Conservation (phyloP, 1,140 invertebrate species). For the Drosophila ogumai region DNA sequence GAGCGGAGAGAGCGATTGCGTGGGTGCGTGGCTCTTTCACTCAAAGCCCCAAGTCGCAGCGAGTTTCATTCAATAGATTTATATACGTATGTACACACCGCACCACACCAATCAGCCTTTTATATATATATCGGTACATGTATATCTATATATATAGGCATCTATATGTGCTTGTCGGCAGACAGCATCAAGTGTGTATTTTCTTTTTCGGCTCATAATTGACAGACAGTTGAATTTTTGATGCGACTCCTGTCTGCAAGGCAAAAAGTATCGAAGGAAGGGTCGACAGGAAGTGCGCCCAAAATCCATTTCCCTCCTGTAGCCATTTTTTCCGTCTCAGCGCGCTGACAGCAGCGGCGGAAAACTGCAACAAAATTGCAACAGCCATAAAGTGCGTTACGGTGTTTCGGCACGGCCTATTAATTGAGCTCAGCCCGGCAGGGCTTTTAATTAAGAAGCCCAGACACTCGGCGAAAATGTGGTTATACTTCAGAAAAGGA, state of each 20-base stretch:
- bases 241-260: slow-evolving; percentile 61
- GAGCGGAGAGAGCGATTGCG: slow-evolving; percentile 17
- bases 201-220: slow-evolving; percentile 69
- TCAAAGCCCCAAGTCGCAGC: slow-evolving; percentile 66
- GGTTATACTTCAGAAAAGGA: not conserved
- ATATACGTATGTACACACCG: slow-evolving; percentile 11
- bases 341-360: slow-evolving; percentile 7
- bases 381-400: slow-evolving; percentile 63
- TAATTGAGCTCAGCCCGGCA: slow-evolving; percentile 59
- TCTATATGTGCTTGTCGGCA: slow-evolving; percentile 29
- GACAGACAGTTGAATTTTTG: slow-evolving; percentile 75
- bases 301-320: slow-evolving; percentile 7
- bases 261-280: not conserved
- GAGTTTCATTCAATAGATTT: slow-evolving; percentile 77
- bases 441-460: slow-evolving; percentile 66
- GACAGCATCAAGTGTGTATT: slow-evolving; percentile 67
- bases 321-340: not conserved
- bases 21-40: slow-evolving; percentile 63
- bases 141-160: slow-evolving; percentile 6
- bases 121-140: slow-evolving; percentile 5
- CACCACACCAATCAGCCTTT: slow-evolving; percentile 17
- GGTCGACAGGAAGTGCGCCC: slow-evolving; percentile 25
- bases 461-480: not conserved
- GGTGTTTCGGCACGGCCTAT: slow-evolving; percentile 37
- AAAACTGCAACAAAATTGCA: slow-evolving; percentile 32